phyloP scores from a whole-genome alignment of 2,797 vertebrate species.

The Aeoliscus strigatus region DNA sequence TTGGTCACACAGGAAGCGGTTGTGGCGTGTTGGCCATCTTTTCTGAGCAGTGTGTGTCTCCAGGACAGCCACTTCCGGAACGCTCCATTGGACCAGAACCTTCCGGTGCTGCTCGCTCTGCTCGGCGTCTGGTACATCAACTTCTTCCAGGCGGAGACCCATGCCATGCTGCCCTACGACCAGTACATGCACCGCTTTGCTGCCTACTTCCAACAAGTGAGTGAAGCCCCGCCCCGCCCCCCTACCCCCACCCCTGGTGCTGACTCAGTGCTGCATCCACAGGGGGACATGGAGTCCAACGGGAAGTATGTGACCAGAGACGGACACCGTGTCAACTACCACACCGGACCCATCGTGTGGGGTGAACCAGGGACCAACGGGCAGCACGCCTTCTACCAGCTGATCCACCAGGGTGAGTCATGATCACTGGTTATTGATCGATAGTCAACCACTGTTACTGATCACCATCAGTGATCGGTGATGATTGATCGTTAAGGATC shows the following conservation, averaged over 20 bases:
- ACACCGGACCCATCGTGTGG: constrained; percentile 94
- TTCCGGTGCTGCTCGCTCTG: constrained; percentile 82
- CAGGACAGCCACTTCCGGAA: constrained; percentile 89
- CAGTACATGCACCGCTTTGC: constrained; percentile 96
- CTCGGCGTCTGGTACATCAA: constrained; percentile 94
- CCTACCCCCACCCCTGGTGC: background rate
- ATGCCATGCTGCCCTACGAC: constrained; percentile 90
- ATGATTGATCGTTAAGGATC: too few relatives aligned
- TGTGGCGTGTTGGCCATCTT: too few relatives aligned
- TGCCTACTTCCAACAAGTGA: constrained; percentile 95
- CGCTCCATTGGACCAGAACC: constrained; percentile 81
- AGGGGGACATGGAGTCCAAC: constrained; percentile 99
- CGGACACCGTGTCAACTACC: constrained; percentile 82
- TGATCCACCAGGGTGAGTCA: constrained; percentile 93
- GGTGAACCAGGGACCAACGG: constrained; percentile 97
- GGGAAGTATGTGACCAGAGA: constrained; percentile 91
- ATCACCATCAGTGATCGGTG: too few relatives aligned
- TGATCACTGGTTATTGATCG: too few relatives aligned
- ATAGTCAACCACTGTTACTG: too few relatives aligned
- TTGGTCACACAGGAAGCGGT: too few relatives aligned
- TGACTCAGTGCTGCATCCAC: too few relatives aligned
- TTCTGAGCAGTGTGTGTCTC: too few relatives aligned
- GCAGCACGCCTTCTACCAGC: constrained; percentile 97
- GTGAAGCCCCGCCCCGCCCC: background rate
- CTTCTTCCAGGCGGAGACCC: constrained; percentile 88